phyloP scores from a whole-genome alignment of 2,113 vertebrate species.

The Gorilla gorilla region DNA sequence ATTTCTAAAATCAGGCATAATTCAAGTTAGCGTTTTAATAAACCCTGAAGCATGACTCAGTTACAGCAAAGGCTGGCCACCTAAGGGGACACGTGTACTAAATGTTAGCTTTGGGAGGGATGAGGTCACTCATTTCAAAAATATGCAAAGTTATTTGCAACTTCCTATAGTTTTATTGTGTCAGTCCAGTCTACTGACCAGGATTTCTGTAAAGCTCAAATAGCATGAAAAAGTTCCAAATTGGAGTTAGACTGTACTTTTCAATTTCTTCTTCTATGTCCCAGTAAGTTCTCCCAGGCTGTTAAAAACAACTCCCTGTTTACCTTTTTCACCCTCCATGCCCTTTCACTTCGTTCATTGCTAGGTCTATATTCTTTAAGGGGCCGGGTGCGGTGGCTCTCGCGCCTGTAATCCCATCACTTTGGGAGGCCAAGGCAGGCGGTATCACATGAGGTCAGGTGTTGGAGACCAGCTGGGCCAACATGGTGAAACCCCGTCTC shows the following conservation, averaged over 20 bases:
- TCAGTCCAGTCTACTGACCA: neutral
- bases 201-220: neutral
- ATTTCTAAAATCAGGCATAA: neutral
- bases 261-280: neutral
- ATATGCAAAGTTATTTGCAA: neutral
- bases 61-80: neutral
- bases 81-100: neutral
- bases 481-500: too few species aligned
- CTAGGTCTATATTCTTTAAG: neutral
- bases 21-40: neutral
- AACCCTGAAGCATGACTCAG: neutral
- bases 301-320: neutral
- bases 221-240: neutral
- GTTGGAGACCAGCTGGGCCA: too few species aligned
- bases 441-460: too few species aligned
- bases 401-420: too few species aligned
- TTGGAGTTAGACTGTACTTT: neutral
- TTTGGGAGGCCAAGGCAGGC: too few species aligned
- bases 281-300: neutral
- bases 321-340: neutral
- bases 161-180: neutral
- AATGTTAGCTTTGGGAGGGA: neutral
- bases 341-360: neutral
- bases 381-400: too few species aligned
- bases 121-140: neutral